phyloP scores from a whole-genome alignment of 2,888 invertebrate species.

The Xylophagus ater region DNA sequence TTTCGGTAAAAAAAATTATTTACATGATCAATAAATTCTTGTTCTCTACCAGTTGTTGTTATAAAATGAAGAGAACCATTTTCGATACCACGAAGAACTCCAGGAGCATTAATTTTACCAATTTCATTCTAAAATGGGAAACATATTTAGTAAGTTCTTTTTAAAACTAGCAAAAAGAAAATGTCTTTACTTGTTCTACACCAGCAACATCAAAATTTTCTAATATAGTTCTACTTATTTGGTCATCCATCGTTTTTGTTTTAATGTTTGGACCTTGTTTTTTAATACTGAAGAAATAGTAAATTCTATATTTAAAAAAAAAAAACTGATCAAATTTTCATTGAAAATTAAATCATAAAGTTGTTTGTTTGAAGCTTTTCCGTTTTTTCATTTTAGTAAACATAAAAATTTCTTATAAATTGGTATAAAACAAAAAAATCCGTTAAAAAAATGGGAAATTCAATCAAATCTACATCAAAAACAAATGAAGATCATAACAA shows the following conservation, averaged over 20 bases:
- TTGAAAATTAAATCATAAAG: no score
- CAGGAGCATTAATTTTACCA: conserved; percentile 16
- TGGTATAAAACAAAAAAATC: not conserved
- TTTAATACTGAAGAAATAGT: no score
- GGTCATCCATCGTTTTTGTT: conserved; percentile 19
- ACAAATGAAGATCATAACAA: no score
- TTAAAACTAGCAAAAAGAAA: not conserved
- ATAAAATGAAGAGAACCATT: conserved; percentile 22
- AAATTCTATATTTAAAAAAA: no score
- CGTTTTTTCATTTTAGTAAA: no score
- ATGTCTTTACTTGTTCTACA: conserved; percentile 11
- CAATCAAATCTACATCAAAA: conserved; percentile 2
- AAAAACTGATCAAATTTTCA: no score
- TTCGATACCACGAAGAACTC: conserved; percentile 19
- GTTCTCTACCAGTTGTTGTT: conserved; percentile 22
- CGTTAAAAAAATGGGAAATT: conserved; percentile 7
- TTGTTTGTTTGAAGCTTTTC: no score
- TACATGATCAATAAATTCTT: conserved; percentile 37
- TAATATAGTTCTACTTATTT: conserved; percentile 20
- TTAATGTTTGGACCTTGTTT: no score
- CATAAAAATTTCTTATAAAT: not conserved
- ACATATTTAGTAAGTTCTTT: not conserved
- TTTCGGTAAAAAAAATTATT: conserved; percentile 7
- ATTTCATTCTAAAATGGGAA: conserved; percentile 17
- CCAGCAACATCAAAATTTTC: conserved; percentile 18